Percentiles rank a stretch among this genome's conserved stretches.
Evolutionary conservation across 2,797 vertebrate species (phyloP).

Genomic region (Cossypha polioptera): DNA sequence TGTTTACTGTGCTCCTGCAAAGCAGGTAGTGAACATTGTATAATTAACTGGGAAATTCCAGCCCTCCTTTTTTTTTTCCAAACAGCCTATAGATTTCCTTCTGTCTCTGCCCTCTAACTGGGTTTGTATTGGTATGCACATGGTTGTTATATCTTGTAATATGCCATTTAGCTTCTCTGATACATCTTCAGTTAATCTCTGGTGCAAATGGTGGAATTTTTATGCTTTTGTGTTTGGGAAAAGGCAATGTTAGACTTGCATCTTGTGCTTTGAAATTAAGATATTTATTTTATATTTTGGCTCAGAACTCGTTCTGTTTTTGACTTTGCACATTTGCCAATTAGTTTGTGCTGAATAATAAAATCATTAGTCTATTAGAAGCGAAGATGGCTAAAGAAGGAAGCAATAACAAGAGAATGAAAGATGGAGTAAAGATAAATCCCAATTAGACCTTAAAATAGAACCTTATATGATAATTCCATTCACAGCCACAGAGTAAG

Average conservation of each 20-base stretch:
- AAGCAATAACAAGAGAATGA: neutral
- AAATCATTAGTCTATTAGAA: neutral
- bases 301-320: neutral
- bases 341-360: neutral
- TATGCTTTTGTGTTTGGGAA: neutral
- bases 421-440: neutral
- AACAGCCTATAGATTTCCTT: neutral
- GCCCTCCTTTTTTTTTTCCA: neutral
- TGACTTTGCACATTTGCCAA: neutral
- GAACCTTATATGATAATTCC: neutral
- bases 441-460: neutral
- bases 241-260: neutral
- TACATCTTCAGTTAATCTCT: neutral
- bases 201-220: neutral
- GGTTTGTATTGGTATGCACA: neutral
- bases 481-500: neutral
- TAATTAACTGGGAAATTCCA: slow-evolving; percentile 42
- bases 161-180: neutral
- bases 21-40: slow-evolving; percentile 15
- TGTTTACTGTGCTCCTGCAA: slow-evolving; percentile 30
- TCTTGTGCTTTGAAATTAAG: neutral
- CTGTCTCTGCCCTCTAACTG: neutral
- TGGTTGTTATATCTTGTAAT: neutral
- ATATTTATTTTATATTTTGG: neutral
- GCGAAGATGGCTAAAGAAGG: neutral